Percentiles rank a stretch among this genome's conserved stretches.
These are phyloP conservation scores for Pogonus chalceus DNA, from an alignment of 1,140 invertebrate species.

Conservation along the genomic window DNA sequence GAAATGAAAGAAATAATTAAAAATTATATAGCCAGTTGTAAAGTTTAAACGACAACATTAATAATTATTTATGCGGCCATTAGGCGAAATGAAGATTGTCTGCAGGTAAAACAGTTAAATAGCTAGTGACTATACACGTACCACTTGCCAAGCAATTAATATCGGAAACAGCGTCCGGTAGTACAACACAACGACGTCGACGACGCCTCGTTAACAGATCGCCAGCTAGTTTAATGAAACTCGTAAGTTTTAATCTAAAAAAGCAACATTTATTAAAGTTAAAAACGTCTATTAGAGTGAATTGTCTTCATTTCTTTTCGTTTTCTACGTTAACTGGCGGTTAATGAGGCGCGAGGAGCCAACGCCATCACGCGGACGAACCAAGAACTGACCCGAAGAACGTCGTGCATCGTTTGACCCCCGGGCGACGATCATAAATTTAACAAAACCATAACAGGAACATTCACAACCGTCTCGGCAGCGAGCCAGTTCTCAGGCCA, in stretches of 20 bases:
- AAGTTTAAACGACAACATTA: too few relatives aligned
- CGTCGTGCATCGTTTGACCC: slow-evolving; percentile 23
- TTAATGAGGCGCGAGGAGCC: slow-evolving; percentile 25
- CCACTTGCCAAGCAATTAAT: neutral
- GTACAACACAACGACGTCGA: neutral
- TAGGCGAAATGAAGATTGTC: too few relatives aligned
- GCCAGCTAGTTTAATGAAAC: slow-evolving; percentile 4
- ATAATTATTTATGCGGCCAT: too few relatives aligned
- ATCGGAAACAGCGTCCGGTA: neutral
- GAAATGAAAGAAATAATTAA: too few relatives aligned
- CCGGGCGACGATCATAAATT: slow-evolving; percentile 19
- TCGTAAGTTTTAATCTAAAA: slow-evolving; percentile 13
- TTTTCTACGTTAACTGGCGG: slow-evolving; percentile 16
- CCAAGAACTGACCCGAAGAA: slow-evolving; percentile 17
- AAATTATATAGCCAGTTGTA: too few relatives aligned
- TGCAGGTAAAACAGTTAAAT: too few relatives aligned
- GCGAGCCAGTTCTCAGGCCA: slow-evolving; percentile 16
- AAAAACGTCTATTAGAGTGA: slow-evolving; percentile 19
- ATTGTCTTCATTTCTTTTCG: slow-evolving; percentile 15
- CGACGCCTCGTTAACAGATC: neutral
- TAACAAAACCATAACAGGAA: slow-evolving; percentile 18
- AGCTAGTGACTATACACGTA: too few relatives aligned
- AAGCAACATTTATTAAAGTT: slow-evolving; percentile 20
- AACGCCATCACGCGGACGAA: slow-evolving; percentile 1
- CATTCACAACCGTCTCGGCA: slow-evolving; percentile 23